phyloP scores from a whole-genome alignment of 2,888 invertebrate genomes.

The Clostera curtula region DNA sequence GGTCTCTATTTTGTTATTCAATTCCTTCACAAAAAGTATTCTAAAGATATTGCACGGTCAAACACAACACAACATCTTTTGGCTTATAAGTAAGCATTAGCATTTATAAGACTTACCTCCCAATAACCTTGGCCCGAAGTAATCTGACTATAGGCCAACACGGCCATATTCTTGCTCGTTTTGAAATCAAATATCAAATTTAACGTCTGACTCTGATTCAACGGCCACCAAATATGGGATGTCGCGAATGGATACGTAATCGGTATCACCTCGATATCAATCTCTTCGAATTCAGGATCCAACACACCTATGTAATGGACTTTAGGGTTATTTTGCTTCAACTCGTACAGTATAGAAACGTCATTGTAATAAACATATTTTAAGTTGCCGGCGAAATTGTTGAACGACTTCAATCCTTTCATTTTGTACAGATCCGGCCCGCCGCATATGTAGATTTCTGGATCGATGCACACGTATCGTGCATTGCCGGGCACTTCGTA shows the following conservation, averaged over 20 bases:
- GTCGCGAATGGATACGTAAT: constrained; percentile 94
- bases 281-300: constrained; percentile 88
- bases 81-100: too few species aligned
- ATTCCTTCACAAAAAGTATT: too few species aligned
- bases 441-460: constrained; percentile 94
- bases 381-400: constrained; percentile 91
- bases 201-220: constrained; percentile 82
- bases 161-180: constrained; percentile 87
- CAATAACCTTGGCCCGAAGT: constrained; percentile 86
- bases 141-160: constrained; percentile 89
- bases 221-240: constrained; percentile 93
- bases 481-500: constrained; percentile 81
- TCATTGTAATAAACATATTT: constrained; percentile 96
- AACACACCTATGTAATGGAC: constrained; percentile 87
- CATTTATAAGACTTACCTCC: constrained; percentile 80
- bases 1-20: too few species aligned
- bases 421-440: constrained; percentile 90
- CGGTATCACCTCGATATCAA: constrained; percentile 90
- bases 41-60: too few species aligned
- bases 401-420: constrained; percentile 85
- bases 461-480: constrained; percentile 88
- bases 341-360: constrained; percentile 90
- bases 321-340: constrained; percentile 89
- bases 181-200: constrained; percentile 91
- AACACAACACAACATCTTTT: too few species aligned